Percentiles rank a stretch among this genome's conserved stretches.
Conservation (phyloP, 2,888 invertebrate genomes). For the Arrhopalites spinosus region DNA sequence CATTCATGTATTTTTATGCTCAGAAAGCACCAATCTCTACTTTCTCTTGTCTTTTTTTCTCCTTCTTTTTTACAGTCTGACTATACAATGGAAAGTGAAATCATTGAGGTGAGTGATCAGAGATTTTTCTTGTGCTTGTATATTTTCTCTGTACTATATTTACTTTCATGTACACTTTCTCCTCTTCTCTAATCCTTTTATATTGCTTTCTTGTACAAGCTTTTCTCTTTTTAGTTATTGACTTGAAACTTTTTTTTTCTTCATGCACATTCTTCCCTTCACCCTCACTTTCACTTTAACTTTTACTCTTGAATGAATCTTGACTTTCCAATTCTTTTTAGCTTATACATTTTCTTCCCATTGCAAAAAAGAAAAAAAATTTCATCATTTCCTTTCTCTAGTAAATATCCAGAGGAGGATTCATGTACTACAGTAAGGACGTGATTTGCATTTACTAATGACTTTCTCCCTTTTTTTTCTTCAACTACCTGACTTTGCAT, state of each 20-base stretch:
- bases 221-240: not conserved
- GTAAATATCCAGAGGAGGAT: too few relatives aligned
- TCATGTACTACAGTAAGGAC: too few relatives aligned
- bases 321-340: not conserved
- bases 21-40: not conserved
- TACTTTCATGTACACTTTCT: not conserved
- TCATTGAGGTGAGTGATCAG: slow-evolving; percentile 50
- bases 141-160: not conserved
- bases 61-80: slow-evolving; percentile 45
- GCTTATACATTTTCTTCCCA: too few relatives aligned
- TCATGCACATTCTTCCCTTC: not conserved
- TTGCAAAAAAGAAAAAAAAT: too few relatives aligned
- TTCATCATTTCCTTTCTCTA: too few relatives aligned
- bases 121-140: slow-evolving; percentile 9
- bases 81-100: slow-evolving; percentile 47
- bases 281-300: not conserved
- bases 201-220: not conserved
- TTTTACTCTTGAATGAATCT: not conserved
- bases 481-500: not conserved
- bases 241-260: too few relatives aligned
- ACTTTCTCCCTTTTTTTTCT: not conserved
- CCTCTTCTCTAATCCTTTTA: not conserved
- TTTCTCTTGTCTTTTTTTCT: slow-evolving; percentile 19
- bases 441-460: slow-evolving; percentile 32
- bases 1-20: not conserved